These are phyloP conservation scores for Ormyrus rosae DNA, from an alignment of 2,888 invertebrate species.

Conservation along the genomic window DNA sequence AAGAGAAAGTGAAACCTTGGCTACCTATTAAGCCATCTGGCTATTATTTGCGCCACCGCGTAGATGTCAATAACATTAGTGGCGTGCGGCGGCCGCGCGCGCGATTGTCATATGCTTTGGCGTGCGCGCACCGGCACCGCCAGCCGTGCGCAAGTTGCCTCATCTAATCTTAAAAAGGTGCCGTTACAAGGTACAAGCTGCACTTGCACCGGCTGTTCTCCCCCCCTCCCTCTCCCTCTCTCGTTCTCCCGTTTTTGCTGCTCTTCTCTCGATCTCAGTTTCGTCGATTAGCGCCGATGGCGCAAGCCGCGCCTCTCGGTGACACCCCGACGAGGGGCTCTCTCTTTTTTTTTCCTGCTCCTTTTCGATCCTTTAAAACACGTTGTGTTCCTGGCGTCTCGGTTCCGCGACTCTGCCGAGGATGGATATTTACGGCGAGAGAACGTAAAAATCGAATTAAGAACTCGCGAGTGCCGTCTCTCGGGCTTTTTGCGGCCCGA, in stretches of 20 bases:
- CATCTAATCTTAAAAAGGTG: slow-evolving; percentile 55
- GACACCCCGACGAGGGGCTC: slow-evolving; percentile 48
- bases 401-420: neutral
- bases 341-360: slow-evolving; percentile 64
- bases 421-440: slow-evolving; percentile 32
- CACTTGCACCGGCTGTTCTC: neutral
- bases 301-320: slow-evolving; percentile 4
- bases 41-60: slow-evolving; percentile 55
- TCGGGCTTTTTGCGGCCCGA: neutral
- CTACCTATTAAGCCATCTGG: slow-evolving; percentile 53
- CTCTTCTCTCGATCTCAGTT: slow-evolving; percentile 18
- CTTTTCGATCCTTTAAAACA: neutral
- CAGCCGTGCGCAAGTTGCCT: slow-evolving; percentile 18
- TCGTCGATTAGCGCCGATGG: slow-evolving; percentile 38
- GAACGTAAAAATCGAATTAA: slow-evolving; percentile 42
- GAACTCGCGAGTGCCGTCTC: slow-evolving; percentile 12
- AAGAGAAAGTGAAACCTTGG: slow-evolving; percentile 57
- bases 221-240: neutral
- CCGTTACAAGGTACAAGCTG: slow-evolving; percentile 62
- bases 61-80: slow-evolving; percentile 53
- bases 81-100: slow-evolving; percentile 1
- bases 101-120: slow-evolving; percentile 40
- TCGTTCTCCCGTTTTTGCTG: too few relatives aligned
- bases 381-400: neutral
- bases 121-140: neutral